Conservation (phyloP, 2,888 invertebrate genomes). For the Epirrhoe tristata region DNA sequence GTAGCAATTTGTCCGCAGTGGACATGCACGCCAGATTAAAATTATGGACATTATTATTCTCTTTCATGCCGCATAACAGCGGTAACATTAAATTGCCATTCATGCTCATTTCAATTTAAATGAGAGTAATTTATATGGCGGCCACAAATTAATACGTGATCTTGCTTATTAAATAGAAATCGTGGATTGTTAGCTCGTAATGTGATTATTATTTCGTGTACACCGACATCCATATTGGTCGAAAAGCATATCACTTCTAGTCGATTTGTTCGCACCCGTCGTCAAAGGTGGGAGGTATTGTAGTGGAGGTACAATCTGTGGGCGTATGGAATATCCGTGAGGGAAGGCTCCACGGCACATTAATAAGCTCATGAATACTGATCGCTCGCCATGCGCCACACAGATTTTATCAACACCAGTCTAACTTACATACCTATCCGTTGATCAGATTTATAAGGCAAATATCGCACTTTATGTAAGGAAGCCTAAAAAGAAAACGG, state of each 20-base stretch:
- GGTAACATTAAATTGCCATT: conserved; percentile 52
- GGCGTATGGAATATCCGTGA: conserved; percentile 51
- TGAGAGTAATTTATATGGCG: conserved; percentile 49
- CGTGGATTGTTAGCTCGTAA: conserved; percentile 39
- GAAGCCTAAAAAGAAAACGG: conserved; percentile 20
- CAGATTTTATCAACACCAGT: conserved; percentile 48
- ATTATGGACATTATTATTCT: conserved; percentile 46
- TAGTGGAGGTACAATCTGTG: conserved; percentile 67
- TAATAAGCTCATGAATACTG: conserved; percentile 80
- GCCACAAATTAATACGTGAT: conserved; percentile 49
- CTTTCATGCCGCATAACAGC: conserved; percentile 46
- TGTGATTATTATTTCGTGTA: conserved; percentile 45
- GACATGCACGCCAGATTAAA: conserved; percentile 43
- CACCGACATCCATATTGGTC: conserved; percentile 61
- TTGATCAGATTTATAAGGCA: conserved; percentile 34
- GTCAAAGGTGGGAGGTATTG: conserved; percentile 40
- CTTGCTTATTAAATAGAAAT: conserved; percentile 40
- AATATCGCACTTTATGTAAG: conserved; percentile 30
- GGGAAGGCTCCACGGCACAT: conserved; percentile 63
- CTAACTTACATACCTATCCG: conserved; percentile 35
- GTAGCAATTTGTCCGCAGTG: conserved; percentile 42
- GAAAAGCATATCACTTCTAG: conserved; percentile 68
- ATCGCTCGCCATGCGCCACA: conserved; percentile 53
- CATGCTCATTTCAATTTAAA: conserved; percentile 49
- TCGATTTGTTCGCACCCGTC: conserved; percentile 69